Conservation (phyloP, 2,888 invertebrate species). For the Macroteleia sp. region DNA sequence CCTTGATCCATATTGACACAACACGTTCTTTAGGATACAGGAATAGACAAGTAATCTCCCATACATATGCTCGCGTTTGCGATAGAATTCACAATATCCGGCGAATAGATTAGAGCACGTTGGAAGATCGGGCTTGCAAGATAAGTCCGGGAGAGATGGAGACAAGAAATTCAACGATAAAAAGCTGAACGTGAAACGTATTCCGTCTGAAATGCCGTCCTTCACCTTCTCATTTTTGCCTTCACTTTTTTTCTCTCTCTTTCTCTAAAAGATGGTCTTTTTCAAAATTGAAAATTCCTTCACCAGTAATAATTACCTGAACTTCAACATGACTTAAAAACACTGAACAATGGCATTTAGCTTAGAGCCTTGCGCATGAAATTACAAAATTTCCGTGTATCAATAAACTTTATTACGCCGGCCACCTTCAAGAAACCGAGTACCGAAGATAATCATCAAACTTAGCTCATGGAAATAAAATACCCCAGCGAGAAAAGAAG, state of each 20-base stretch:
- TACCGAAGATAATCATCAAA: conserved; percentile 42
- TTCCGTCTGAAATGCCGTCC: background rate
- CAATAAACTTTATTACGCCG: conserved; percentile 36
- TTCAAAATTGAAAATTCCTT: background rate
- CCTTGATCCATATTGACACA: conserved; percentile 51
- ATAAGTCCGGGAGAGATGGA: conserved; percentile 47
- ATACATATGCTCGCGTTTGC: conserved; percentile 64
- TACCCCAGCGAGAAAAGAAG: conserved; percentile 40
- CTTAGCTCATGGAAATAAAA: conserved; percentile 39
- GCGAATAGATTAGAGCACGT: conserved; percentile 72
- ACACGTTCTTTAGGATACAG: conserved; percentile 39
- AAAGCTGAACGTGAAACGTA: conserved; percentile 16
- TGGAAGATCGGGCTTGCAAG: conserved; percentile 65
- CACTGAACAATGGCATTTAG: too few relatives aligned
- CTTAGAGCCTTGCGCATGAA: too few relatives aligned
- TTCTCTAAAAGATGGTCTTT: too few relatives aligned
- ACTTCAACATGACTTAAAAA: too few relatives aligned
- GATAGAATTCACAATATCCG: conserved; percentile 75
- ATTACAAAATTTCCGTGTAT: conserved; percentile 45
- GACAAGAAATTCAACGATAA: conserved; percentile 49
- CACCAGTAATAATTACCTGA: too few relatives aligned
- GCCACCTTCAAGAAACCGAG: conserved; percentile 42
- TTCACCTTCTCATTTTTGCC: conserved; percentile 5
- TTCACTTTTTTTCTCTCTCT: too few relatives aligned
- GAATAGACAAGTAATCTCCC: conserved; percentile 60